Conservation (phyloP, 2,797 vertebrate species). For the Cephalopachus bancanus region DNA sequence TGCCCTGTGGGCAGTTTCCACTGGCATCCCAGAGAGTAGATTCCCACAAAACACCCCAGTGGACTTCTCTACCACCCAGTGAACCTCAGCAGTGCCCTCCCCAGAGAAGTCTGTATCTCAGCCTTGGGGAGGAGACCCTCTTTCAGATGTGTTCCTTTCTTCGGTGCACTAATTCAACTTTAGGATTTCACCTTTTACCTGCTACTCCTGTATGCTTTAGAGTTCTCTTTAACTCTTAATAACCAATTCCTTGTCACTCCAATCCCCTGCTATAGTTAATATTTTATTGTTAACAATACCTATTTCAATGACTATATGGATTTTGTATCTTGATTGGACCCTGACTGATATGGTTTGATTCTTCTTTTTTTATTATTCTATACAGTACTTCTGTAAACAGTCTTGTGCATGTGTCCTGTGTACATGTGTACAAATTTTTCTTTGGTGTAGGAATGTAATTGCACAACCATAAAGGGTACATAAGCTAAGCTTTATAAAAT, state of each 20-base stretch:
- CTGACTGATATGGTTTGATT: background rate
- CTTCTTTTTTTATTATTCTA: background rate
- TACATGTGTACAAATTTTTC: background rate
- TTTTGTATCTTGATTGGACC: background rate
- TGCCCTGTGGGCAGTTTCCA: background rate
- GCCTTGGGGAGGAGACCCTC: background rate
- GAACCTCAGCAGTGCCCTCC: background rate
- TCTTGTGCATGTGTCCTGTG: background rate
- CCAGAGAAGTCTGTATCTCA: background rate
- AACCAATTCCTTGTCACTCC: background rate
- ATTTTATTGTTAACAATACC: background rate
- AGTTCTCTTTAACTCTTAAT: background rate
- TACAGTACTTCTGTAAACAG: background rate
- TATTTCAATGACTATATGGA: background rate
- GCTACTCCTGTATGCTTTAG: background rate
- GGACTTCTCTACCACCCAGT: background rate
- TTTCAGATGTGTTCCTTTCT: background rate
- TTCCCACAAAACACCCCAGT: background rate
- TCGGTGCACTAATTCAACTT: background rate
- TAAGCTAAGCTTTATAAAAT: background rate
- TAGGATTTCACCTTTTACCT: background rate
- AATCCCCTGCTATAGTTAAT: background rate
- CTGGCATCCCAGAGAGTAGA: background rate
- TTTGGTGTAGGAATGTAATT: background rate
- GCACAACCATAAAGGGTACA: background rate